Evolutionary conservation across 2,113 vertebrate genomes (phyloP).

Genomic region (Entomyzon cyanotis): DNA sequence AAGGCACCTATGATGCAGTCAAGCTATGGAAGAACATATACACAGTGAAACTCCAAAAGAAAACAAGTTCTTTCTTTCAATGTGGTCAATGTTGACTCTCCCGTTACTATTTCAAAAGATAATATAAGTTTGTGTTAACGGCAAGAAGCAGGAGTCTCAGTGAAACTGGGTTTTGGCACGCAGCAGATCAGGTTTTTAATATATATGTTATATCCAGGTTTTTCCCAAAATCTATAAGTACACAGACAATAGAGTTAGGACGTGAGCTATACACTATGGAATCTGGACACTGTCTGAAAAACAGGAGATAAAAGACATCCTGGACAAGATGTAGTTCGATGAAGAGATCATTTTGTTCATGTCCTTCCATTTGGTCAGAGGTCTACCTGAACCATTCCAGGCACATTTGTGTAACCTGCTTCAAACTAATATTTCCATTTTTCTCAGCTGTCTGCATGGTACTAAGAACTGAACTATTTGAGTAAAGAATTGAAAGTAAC

Average conservation of each 20-base stretch:
- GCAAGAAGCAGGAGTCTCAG: not conserved
- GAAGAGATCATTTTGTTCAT: not conserved
- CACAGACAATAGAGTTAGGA: not conserved
- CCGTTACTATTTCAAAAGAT: not conserved
- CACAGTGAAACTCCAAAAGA: not conserved
- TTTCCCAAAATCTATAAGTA: not conserved
- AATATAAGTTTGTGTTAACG: not conserved
- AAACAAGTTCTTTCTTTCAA: not conserved
- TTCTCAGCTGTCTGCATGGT: not conserved
- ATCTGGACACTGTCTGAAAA: not conserved
- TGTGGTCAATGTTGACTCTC: not conserved
- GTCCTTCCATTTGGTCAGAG: not conserved
- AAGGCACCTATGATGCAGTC: not conserved
- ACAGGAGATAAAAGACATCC: not conserved
- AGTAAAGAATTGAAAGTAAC: not conserved
- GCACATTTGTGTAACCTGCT: not conserved
- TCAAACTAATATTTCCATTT: not conserved
- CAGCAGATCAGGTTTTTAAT: not conserved
- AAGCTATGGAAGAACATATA: not conserved
- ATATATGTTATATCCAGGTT: not conserved
- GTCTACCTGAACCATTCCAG: not conserved
- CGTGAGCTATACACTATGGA: not conserved
- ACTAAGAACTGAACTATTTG: not conserved
- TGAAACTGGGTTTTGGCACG: not conserved
- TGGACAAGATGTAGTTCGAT: not conserved